Evolutionary conservation across 2,888 invertebrate species (phyloP).

Genomic region (Acleris laterana): DNA sequence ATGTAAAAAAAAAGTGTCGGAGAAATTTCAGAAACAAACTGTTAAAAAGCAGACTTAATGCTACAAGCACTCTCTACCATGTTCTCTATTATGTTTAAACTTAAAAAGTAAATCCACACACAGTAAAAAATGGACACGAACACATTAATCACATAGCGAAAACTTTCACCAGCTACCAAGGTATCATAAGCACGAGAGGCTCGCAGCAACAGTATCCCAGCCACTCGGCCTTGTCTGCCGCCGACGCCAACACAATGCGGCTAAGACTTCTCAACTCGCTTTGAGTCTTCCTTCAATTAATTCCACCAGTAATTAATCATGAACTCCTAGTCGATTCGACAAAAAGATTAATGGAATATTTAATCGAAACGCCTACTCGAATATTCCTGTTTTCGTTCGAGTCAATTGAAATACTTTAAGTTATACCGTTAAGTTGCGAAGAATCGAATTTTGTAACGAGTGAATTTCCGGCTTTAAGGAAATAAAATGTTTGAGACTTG

Average conservation of each 20-base stretch:
- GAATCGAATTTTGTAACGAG: background rate
- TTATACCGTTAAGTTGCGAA: background rate
- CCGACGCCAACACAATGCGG: slow-evolving; percentile 32
- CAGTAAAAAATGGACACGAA: no score
- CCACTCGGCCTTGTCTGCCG: slow-evolving; percentile 19
- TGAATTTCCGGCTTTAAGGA: no score
- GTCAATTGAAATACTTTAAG: slow-evolving; percentile 26
- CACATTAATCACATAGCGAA: background rate
- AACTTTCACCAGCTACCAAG: slow-evolving; percentile 1
- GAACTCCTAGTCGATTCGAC: slow-evolving; percentile 35
- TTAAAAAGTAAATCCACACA: no score
- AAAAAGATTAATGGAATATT: slow-evolving; percentile 40
- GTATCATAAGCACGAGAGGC: slow-evolving; percentile 5
- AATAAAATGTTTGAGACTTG: no score
- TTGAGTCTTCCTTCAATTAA: slow-evolving; percentile 37
- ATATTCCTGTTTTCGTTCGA: slow-evolving; percentile 29
- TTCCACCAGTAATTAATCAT: slow-evolving; percentile 39
- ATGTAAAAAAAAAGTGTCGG: no score
- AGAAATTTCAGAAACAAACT: no score
- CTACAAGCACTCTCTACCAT: no score
- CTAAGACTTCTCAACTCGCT: slow-evolving; percentile 20
- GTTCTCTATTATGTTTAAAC: no score
- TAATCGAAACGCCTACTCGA: slow-evolving; percentile 34
- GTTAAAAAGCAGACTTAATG: no score
- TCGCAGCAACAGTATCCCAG: slow-evolving; percentile 9